phyloP scores from a whole-genome alignment of 2,888 invertebrate species.

The Galeopsomyia nigrocyanea region DNA sequence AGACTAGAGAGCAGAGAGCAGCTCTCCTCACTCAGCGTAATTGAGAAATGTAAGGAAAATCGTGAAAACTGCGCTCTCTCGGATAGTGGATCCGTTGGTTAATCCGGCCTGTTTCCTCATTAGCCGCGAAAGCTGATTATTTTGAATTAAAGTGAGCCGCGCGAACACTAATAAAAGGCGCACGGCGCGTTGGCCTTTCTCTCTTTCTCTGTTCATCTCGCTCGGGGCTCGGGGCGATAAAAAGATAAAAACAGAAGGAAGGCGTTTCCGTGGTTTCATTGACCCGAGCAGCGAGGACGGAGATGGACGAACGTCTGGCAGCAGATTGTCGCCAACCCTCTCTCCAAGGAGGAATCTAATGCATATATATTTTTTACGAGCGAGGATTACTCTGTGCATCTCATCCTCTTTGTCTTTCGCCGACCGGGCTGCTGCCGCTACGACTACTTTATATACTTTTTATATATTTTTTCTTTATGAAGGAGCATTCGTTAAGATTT shows the following conservation, averaged over 20 bases:
- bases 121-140: slow-evolving; percentile 29
- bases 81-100: slow-evolving; percentile 17
- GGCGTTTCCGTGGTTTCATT: not conserved
- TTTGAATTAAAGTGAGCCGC: slow-evolving; percentile 44
- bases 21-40: slow-evolving; percentile 17
- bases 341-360: too few relatives aligned
- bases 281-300: not conserved
- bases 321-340: too few relatives aligned
- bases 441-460: too few relatives aligned
- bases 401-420: too few relatives aligned
- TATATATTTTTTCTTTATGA: too few relatives aligned
- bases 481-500: too few relatives aligned
- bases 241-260: not conserved
- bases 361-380: too few relatives aligned
- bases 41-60: slow-evolving; percentile 24
- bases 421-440: too few relatives aligned
- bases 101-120: slow-evolving; percentile 36
- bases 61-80: not conserved
- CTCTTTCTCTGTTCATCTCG: too few relatives aligned
- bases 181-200: not conserved
- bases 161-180: slow-evolving; percentile 8
- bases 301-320: not conserved
- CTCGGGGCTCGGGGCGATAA: not conserved
- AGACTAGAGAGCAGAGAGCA: not conserved
- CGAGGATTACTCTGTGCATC: too few relatives aligned